Evolutionary conservation across 2,888 invertebrate genomes (phyloP), one percentile per base, ranked within the genome.

Genomic region (Falcaria lacertinaria): DNA sequence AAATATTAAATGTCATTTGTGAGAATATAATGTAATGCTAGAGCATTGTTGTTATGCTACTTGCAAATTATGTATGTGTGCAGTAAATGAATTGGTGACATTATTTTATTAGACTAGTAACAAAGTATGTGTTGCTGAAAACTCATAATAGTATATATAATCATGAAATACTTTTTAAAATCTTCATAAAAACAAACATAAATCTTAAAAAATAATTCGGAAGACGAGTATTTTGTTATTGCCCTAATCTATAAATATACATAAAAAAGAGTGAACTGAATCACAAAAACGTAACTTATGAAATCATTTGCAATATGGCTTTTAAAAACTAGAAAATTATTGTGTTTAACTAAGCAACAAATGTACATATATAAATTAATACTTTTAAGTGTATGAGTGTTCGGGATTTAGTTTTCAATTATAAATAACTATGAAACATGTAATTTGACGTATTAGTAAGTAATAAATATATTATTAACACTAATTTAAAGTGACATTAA

Each of bases 1-100:
- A 34, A 39, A 34, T 39, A 39, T 38, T 38, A 34, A 34, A 25
- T 34, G 39, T 39, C 39, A 2, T 22, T 32, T n/a, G 14, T 8
- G 39, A 15, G 33, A 35, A 11, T 35, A 39, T 15, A 28, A 11
- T 11, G 7, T 7, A 3, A 28, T 28, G 7, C 11, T 28, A 28
- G 11, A 2, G 7, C 22, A 22, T 22, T 28, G 28, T 11, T 28
- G 11, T 28, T 11, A 28, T 7, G 2, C 28, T 11, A 11, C 11
- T 25, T 28, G 28, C 3, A 11, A 28, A 28, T 19, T 3, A 19
- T 28, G 28, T 28, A 28, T 28, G 36, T 40, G 39, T 39, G 39
- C 15, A 32, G 8, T 7, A 28, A 28, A 28, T 28, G 28, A 28
- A 28, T 28, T 28, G 11, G 28, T 28, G 28, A 28, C 28, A 28